phyloP scores from a whole-genome alignment of 2,888 invertebrate species.

The Tribolium freemani region DNA sequence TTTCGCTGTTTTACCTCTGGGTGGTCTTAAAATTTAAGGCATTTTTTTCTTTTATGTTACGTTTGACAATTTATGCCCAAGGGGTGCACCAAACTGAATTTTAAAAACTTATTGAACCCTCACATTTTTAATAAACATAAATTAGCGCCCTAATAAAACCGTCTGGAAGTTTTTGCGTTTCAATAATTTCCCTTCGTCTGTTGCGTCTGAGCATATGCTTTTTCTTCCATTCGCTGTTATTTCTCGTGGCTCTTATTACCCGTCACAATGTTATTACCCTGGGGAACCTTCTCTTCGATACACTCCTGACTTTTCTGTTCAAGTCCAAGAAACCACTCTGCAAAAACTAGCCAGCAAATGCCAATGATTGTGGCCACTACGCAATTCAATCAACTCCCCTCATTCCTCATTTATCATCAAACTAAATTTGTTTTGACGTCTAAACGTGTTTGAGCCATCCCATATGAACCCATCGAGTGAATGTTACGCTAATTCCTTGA shows the following conservation, averaged over 20 bases:
- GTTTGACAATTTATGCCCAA: too few species aligned
- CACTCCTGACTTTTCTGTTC: not conserved
- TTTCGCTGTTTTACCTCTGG: too few species aligned
- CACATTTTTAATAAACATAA: not conserved
- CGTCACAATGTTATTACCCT: not conserved
- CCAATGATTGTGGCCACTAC: not conserved
- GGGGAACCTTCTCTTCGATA: not conserved
- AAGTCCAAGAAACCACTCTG: not conserved
- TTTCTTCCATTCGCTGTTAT: not conserved
- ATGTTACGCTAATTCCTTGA: conserved; percentile 24
- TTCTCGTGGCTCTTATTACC: not conserved
- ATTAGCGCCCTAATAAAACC: not conserved
- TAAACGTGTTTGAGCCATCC: not conserved
- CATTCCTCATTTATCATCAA: not conserved
- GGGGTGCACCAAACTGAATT: too few species aligned
- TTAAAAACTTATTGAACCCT: too few species aligned
- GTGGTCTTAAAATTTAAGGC: too few species aligned
- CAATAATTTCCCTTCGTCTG: not conserved
- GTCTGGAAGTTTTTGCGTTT: not conserved
- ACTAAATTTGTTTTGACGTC: not conserved
- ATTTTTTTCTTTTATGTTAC: too few species aligned
- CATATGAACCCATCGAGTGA: conserved; percentile 3
- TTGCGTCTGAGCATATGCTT: not conserved
- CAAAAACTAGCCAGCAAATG: not conserved
- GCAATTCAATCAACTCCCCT: not conserved